phyloP scores from a whole-genome alignment of 2,888 invertebrate genomes.

The Eubasilissa splendida region DNA sequence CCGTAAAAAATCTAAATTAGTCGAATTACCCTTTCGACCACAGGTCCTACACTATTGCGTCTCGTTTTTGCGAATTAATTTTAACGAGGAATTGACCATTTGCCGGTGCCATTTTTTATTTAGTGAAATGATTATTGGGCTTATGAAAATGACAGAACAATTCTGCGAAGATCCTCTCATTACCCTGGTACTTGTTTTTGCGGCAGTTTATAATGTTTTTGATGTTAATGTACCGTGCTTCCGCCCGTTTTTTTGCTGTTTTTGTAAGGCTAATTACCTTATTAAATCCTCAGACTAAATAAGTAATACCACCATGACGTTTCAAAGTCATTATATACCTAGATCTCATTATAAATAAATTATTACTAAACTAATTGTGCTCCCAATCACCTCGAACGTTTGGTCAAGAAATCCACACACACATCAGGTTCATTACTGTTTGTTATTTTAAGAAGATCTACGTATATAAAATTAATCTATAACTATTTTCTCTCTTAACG shows the following conservation, averaged over 20 bases:
- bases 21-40: not conserved
- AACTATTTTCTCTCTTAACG: too few species aligned
- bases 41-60: not conserved
- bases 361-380: not conserved
- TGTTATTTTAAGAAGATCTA: too few species aligned
- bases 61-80: not conserved
- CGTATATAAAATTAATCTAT: too few species aligned
- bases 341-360: not conserved
- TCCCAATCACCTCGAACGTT: not conserved
- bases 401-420: not conserved
- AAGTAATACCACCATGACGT: constrained; percentile 6
- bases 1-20: not conserved
- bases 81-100: constrained; percentile 9
- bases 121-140: constrained; percentile 4
- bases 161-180: constrained; percentile 22
- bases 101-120: constrained; percentile 10
- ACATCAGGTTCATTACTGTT: too few species aligned
- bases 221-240: constrained; percentile 16
- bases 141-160: constrained; percentile 3
- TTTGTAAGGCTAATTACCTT: not conserved
- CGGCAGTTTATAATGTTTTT: constrained; percentile 20
- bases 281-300: constrained; percentile 6
- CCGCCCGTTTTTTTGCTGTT: constrained; percentile 10
- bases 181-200: constrained; percentile 18
- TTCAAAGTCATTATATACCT: constrained; percentile 11